Evolutionary conservation across 35 echinoderm and acorn worm genomes (phyloP), one percentile per base, ranked within the genome.

Genomic region (Strongylocentrotus purpuratus): DNA sequence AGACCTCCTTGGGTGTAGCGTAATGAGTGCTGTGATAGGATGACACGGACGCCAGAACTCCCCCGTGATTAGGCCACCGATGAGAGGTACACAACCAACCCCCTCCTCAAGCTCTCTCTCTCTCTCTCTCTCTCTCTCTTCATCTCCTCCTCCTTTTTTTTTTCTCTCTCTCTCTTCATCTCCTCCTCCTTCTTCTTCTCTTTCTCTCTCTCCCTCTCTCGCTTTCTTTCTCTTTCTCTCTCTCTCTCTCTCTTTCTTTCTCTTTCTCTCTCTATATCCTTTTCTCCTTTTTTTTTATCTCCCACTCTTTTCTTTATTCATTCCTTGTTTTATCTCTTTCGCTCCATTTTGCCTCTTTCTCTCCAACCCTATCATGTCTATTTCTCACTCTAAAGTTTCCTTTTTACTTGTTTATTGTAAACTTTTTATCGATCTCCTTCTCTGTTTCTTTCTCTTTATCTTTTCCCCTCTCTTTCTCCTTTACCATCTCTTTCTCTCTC

Each of bases 11-110:
- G 33, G 87, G 87, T 33, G 32, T 28, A 45, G 87, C 20, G 45
- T 89, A 89, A 89, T 89, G 87, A 89, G 87, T 45, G 87, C 45
- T 31, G 87, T 89, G 87, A 89, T 89, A 89, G 87, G 87, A 89
- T 89, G 87, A 89, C 87, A 89, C 45, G 87, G 45, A 46, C 87
- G 87, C 87, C 87, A 89, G 33, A 45, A 78, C 65, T 78, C 65
- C 65, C 65, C 65, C 65, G 65, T 78, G 65, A 78, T 4, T 78
- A 78, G 65, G 20, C 65, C 65, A n/a, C 65, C 65, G 65, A 78
- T 78, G 65, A 78, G 65, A 78, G 65, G 65, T 78, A 78, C 28
- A 78, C 65, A 78, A 78, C 28, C 65, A n/a, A 28, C 65, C 25
- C 65, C 65, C 65, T 28, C 15, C 4, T n/a, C 65, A 71, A 6